These are phyloP conservation scores for Siniperca scherzeri DNA, from an alignment of 2,797 vertebrate species.

Conservation along the genomic window DNA sequence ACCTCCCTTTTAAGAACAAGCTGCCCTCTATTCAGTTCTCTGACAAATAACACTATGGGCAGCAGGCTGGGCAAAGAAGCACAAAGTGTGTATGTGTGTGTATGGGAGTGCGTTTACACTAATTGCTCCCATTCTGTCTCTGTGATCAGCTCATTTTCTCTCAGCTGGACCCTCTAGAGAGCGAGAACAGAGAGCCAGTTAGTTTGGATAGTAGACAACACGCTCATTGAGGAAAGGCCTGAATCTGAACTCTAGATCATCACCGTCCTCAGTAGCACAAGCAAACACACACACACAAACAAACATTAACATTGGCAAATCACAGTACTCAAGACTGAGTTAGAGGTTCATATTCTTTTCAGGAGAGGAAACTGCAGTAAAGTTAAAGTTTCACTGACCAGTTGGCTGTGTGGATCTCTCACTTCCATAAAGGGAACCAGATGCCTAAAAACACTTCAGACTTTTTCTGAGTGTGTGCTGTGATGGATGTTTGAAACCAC, in stretches of 20 bases:
- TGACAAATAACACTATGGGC: constrained; percentile 51
- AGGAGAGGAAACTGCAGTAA: constrained; percentile 34
- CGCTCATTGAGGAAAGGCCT: constrained; percentile 68
- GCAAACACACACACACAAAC: not conserved
- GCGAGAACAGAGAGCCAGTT: constrained; percentile 77
- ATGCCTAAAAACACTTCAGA: not conserved
- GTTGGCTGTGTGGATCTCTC: constrained; percentile 17
- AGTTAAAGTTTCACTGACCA: constrained; percentile 14
- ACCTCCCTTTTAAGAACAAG: constrained; percentile 66
- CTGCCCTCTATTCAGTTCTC: constrained; percentile 63
- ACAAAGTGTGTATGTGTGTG: constrained; percentile 56
- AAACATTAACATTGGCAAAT: not conserved
- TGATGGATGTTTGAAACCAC: constrained; percentile 38
- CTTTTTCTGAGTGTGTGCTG: not conserved
- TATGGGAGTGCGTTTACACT: constrained; percentile 59
- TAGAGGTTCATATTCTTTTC: constrained; percentile 30
- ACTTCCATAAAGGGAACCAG: not conserved
- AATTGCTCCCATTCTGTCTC: constrained; percentile 73
- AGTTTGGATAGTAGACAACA: constrained; percentile 70
- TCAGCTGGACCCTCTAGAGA: constrained; percentile 53
- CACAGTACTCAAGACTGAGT: constrained; percentile 1
- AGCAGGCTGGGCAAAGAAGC: constrained; percentile 50
- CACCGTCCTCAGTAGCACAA: not conserved
- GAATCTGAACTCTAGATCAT: constrained; percentile 34
- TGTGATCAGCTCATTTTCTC: constrained; percentile 76